These are phyloP conservation scores for Chloropsis cyanopogon DNA, from an alignment of 2,113 vertebrate species.

Conservation along the genomic window DNA sequence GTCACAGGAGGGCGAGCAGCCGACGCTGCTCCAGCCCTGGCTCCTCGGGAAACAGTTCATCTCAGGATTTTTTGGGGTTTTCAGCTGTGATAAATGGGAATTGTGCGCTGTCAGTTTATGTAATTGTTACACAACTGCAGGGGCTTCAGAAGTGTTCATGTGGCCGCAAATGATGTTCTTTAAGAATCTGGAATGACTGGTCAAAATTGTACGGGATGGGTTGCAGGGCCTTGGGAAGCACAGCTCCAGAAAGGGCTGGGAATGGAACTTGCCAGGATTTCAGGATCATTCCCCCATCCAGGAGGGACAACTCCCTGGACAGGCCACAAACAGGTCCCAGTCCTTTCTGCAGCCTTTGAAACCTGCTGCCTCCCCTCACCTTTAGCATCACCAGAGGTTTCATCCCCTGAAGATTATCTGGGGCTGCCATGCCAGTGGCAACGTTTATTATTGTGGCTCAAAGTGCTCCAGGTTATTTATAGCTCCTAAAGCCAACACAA, in stretches of 20 bases:
- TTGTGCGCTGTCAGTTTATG: neutral
- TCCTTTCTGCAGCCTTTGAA: neutral
- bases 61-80: neutral
- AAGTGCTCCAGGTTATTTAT: neutral
- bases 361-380: conserved; percentile 5
- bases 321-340: neutral
- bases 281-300: neutral
- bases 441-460: neutral
- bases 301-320: neutral
- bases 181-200: neutral
- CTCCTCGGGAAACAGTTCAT: neutral
- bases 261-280: neutral
- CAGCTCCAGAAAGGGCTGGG: neutral
- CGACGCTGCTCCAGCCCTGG: neutral
- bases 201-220: neutral
- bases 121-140: neutral
- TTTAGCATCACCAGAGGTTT: neutral
- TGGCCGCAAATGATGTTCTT: neutral
- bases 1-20: neutral
- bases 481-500: neutral
- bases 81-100: neutral
- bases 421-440: neutral
- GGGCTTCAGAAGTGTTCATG: neutral
- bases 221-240: neutral
- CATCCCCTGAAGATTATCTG: neutral